Percentiles rank a stretch among this genome's conserved stretches.
Evolutionary conservation across 2,797 vertebrate species (phyloP).

Genomic region (Denticeps clupeoides): DNA sequence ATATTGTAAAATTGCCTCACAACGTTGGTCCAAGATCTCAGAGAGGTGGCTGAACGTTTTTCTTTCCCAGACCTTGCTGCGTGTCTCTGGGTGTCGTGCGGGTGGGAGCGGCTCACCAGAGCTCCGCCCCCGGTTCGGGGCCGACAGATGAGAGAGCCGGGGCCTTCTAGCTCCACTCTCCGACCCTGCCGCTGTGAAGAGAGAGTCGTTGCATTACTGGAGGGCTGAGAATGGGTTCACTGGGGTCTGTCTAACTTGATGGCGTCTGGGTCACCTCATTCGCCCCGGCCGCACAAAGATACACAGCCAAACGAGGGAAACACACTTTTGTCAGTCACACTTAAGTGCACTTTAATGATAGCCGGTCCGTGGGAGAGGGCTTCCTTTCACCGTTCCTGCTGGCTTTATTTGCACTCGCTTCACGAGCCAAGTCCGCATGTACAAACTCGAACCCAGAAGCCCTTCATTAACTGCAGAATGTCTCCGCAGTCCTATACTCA

Average conservation of each 20-base stretch:
- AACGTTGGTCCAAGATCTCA: no score
- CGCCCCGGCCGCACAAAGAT: constrained; percentile 15
- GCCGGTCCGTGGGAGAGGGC: background rate
- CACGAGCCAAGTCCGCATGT: background rate
- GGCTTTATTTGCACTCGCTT: constrained; percentile 4
- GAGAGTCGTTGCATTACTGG: constrained; percentile 7
- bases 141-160: no score
- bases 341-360: constrained; percentile 27
- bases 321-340: constrained; percentile 27
- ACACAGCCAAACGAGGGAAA: constrained; percentile 16
- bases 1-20: no score
- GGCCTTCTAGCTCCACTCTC: background rate
- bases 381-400: background rate
- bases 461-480: no score
- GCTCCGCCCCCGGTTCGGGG: no score
- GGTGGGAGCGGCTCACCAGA: no score
- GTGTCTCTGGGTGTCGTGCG: no score
- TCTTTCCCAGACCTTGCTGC: no score
- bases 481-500: no score
- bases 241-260: constrained; percentile 18
- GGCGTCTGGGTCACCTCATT: constrained; percentile 23
- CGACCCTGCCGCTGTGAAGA: background rate
- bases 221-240: constrained; percentile 19
- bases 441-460: no score
- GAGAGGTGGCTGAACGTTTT: no score